These are phyloP conservation scores for Drosophila neonasuta DNA, from an alignment of 2,888 invertebrate genomes.

Conservation along the genomic window DNA sequence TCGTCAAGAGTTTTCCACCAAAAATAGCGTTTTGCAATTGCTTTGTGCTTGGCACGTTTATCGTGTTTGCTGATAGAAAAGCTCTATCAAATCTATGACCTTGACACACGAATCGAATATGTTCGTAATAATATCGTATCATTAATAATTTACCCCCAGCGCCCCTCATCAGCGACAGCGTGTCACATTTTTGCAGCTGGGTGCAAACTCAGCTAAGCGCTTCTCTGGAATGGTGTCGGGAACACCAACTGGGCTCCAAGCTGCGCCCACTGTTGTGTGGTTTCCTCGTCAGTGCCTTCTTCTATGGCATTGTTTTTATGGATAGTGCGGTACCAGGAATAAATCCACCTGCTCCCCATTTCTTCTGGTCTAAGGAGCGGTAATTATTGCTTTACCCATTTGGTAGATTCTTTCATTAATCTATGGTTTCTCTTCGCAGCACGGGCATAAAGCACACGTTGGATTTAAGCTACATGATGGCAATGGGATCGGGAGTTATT, in stretches of 20 bases:
- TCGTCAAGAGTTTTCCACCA: slow-evolving; percentile 30
- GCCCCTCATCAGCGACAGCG: slow-evolving; percentile 62
- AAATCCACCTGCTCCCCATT: slow-evolving; percentile 85
- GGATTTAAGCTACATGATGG: slow-evolving; percentile 83
- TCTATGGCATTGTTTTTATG: slow-evolving; percentile 85
- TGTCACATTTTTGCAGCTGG: slow-evolving; percentile 61
- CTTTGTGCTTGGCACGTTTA: slow-evolving; percentile 20
- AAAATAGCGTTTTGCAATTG: slow-evolving; percentile 12
- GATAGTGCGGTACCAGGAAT: slow-evolving; percentile 85
- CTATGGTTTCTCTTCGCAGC: slow-evolving; percentile 48
- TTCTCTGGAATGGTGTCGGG: slow-evolving; percentile 67
- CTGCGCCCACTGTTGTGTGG: slow-evolving; percentile 82
- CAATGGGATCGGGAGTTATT: slow-evolving; percentile 83
- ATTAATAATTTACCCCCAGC: slow-evolving; percentile 57
- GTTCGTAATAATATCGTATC: slow-evolving; percentile 29
- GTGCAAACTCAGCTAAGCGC: slow-evolving; percentile 63
- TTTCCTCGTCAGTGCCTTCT: slow-evolving; percentile 83
- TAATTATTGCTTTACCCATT: slow-evolving; percentile 49
- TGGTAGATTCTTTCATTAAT: not conserved
- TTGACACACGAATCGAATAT: slow-evolving; percentile 33
- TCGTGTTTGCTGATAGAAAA: slow-evolving; percentile 25
- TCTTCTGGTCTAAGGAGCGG: slow-evolving; percentile 83
- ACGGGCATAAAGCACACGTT: slow-evolving; percentile 78
- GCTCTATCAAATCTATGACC: slow-evolving; percentile 32
- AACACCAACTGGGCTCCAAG: slow-evolving; percentile 63